phyloP scores from a whole-genome alignment of 2,113 vertebrate species.

The Eudyptes chrysolophus region DNA sequence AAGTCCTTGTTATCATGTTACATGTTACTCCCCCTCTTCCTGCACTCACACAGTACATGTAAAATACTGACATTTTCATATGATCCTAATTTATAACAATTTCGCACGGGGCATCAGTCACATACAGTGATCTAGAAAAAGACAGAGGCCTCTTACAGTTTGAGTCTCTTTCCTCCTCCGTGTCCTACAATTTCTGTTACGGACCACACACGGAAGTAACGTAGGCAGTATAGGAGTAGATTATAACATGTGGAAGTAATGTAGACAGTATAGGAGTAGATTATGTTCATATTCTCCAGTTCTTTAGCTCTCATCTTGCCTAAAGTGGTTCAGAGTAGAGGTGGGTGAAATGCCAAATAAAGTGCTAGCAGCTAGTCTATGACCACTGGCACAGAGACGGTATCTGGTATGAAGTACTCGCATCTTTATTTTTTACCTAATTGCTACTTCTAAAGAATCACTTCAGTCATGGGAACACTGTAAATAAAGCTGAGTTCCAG shows the following conservation, averaged over 20 bases:
- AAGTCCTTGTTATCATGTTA: background rate
- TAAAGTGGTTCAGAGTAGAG: background rate
- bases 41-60: accelerated
- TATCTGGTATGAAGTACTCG: background rate
- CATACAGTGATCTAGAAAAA: background rate
- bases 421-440: background rate
- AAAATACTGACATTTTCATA: background rate
- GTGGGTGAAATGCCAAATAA: background rate
- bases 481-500: background rate
- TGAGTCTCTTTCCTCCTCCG: background rate
- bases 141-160: background rate
- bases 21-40: accelerated
- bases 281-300: accelerated
- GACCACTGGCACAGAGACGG: accelerated
- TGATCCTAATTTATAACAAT: background rate
- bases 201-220: background rate
- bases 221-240: background rate
- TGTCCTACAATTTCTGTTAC: background rate
- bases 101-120: background rate
- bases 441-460: background rate
- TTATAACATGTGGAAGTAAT: background rate
- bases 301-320: background rate
- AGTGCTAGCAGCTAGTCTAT: background rate
- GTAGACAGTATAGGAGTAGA: background rate
- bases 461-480: background rate